These are phyloP conservation scores for Rhagonycha lutea DNA, from an alignment of 2,888 invertebrate species.

Conservation along the genomic window DNA sequence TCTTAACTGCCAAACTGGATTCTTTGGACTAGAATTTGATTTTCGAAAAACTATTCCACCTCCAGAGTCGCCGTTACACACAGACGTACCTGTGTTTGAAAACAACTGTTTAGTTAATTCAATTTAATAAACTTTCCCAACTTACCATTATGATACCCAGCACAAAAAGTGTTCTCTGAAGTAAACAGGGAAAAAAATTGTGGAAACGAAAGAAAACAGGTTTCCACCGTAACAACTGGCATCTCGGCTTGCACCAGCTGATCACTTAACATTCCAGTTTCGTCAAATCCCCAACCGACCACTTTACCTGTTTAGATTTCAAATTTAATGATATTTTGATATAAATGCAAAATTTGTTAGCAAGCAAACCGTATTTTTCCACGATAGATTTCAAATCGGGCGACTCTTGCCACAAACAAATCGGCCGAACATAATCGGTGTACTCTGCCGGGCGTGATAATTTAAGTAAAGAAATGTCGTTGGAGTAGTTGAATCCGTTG, in stretches of 20 bases:
- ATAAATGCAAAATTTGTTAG: neutral
- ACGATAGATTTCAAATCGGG: neutral
- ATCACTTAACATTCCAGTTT: constrained; percentile 10
- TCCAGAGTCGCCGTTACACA: constrained; percentile 20
- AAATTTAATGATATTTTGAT: neutral
- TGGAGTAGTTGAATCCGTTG: constrained; percentile 48
- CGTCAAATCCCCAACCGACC: constrained; percentile 20
- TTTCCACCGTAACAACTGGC: constrained; percentile 59
- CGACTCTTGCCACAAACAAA: constrained; percentile 60
- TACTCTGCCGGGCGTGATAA: constrained; percentile 57
- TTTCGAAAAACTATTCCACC: constrained; percentile 29
- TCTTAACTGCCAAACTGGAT: constrained; percentile 47
- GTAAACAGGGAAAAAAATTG: constrained; percentile 64
- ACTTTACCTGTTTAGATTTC: constrained; percentile 40
- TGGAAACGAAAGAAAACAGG: constrained; percentile 63
- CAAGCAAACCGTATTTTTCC: too few species aligned
- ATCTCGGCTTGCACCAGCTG: constrained; percentile 11
- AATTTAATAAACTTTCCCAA: neutral
- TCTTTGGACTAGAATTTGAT: constrained; percentile 32
- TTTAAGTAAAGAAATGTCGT: constrained; percentile 62
- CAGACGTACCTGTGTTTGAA: neutral
- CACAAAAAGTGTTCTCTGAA: constrained; percentile 37
- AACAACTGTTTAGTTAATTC: neutral
- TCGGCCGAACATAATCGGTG: constrained; percentile 59
- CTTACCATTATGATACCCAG: constrained; percentile 17